Base-by-base conservation (phyloP, 2,113 vertebrate genomes). In the Thunnus thynnus region DNA sequence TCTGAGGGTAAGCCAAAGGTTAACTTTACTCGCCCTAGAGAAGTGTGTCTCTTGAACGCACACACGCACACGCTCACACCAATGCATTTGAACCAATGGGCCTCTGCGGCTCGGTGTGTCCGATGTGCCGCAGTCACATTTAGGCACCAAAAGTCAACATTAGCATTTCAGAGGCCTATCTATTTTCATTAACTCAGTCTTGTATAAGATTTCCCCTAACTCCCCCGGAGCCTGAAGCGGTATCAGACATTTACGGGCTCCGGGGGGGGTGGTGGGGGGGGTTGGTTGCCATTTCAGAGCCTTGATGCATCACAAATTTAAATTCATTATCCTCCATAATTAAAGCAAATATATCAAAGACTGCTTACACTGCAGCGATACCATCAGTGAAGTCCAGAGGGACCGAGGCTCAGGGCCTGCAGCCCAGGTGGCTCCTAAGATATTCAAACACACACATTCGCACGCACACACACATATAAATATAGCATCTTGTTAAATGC, bases 281-380 rank as follows among this genome's bases (percentile, higher is more conserved):
- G 27, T 3, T 30, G 27, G 32, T 56, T 85, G 82, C 80, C 88
- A 78, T 87, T 82, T 83, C 73, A 51, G 41, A 70, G 64, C 22
- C 79, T 78, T 68, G 69, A 80, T 84, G 80, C 78, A 73, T 82
- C 61, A 63, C 63, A 84, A 32, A 89, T 86, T 88, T 72, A 76
- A 83, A 87, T 86, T 72, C 57, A 89, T 91, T 87, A 89, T 83
- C 87, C 62, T 82, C 77, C 67, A 83, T 91, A 91, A 91, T 88
- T 89, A 88, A 90, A 91, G 87, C 52, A 80, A 88, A 87, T 81
- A 83, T 81, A 76, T 72, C 63, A 87, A 67, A 84, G 88, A 8
- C 41, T 70, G 72, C 82, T 83, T 68, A 57, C 25, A 16, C 66
- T 72, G 83, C 79, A 69, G 67, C 12, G 64, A 60, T 72, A 55